Percentiles rank a stretch among this genome's conserved stretches.
These are phyloP conservation scores for Mesocricetus auratus DNA, from an alignment of 2,113 vertebrate species.

Conservation along the genomic window DNA sequence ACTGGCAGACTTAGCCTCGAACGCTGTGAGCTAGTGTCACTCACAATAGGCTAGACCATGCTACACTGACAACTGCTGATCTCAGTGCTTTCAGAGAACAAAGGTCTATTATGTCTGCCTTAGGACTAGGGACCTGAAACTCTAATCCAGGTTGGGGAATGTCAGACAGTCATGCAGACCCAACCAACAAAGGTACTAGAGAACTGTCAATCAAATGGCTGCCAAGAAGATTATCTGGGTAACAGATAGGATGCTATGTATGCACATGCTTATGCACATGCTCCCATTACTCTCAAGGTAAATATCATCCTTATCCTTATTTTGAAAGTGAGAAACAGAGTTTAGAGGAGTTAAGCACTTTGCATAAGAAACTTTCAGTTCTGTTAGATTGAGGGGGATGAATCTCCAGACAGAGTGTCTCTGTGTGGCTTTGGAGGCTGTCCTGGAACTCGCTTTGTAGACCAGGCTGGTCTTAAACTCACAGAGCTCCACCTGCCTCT, in stretches of 20 bases:
- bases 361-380: background rate
- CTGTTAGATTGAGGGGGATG: background rate
- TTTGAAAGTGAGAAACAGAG: background rate
- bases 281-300: background rate
- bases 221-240: background rate
- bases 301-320: background rate
- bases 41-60: accelerated
- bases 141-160: background rate
- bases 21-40: too few species aligned
- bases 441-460: too few species aligned
- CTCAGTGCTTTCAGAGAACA: background rate
- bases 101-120: background rate
- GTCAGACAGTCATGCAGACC: background rate
- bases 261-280: too few species aligned
- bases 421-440: too few species aligned
- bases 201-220: background rate
- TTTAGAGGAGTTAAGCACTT: background rate
- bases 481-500: too few species aligned
- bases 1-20: background rate
- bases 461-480: too few species aligned
- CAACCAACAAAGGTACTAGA: background rate
- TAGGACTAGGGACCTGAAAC: background rate
- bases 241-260: background rate
- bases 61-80: background rate
- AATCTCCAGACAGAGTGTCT: too few species aligned